phyloP scores from a whole-genome alignment of 1,140 invertebrate genomes.

The Scylla paramamosain region DNA sequence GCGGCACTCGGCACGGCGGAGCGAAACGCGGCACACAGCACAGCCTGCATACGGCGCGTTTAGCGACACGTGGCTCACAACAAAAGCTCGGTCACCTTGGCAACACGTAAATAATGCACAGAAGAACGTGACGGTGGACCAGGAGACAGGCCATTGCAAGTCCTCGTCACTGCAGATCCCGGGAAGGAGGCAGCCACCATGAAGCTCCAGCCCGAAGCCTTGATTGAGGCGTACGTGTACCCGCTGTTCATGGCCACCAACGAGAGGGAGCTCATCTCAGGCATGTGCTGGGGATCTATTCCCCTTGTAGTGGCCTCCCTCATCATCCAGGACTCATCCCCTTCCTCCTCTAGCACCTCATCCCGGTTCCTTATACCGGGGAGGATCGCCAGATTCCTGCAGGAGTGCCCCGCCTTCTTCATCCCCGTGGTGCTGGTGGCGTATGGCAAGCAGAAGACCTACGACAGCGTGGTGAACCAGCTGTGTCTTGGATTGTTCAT shows the following conservation, averaged over 20 bases:
- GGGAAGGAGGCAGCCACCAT: neutral
- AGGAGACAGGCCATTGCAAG: neutral
- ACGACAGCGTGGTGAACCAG: constrained; percentile 58
- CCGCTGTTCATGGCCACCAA: constrained; percentile 50
- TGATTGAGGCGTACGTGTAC: constrained; percentile 50
- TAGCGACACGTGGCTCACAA: neutral
- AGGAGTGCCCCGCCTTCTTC: constrained; percentile 56
- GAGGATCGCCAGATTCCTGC: constrained; percentile 48
- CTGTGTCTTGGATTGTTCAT: constrained; percentile 65
- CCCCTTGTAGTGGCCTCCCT: constrained; percentile 47
- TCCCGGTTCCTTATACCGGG: constrained; percentile 51
- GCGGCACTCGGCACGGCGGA: neutral
- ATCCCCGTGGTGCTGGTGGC: constrained; percentile 33
- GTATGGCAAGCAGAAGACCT: constrained; percentile 39
- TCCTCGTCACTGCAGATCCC: neutral
- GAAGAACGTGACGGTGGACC: constrained; percentile 7
- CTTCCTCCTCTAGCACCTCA: constrained; percentile 31
- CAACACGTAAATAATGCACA: neutral
- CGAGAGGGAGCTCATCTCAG: constrained; percentile 22
- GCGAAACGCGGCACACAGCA: neutral
- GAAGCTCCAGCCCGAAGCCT: constrained; percentile 38
- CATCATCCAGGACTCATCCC: neutral
- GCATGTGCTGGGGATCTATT: constrained; percentile 36
- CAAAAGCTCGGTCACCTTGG: neutral
- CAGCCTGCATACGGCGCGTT: no score